A percentile compares a stretch with the other conserved stretches of the same genome.
Conservation (phyloP, 1,140 invertebrate species). For the Batillaria attramentaria region DNA sequence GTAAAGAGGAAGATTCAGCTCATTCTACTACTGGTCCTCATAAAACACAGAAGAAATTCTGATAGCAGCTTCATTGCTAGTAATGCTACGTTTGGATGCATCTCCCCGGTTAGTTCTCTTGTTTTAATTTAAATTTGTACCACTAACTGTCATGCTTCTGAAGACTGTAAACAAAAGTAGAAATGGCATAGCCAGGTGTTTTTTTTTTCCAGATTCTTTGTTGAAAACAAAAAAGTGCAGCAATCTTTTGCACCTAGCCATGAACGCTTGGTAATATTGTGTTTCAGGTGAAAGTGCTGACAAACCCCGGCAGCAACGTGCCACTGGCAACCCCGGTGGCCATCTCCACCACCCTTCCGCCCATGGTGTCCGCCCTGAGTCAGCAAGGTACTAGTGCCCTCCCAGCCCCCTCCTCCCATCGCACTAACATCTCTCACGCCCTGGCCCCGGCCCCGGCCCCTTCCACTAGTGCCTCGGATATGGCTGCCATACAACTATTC, state of each 20-base stretch:
- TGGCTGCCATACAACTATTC: conserved; percentile 47
- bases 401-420: conserved; percentile 47
- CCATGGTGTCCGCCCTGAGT: conserved; percentile 74
- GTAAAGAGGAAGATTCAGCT: too few relatives aligned
- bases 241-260: neutral
- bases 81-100: too few relatives aligned
- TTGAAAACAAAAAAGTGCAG: neutral
- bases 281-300: conserved; percentile 77
- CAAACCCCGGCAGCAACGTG: conserved; percentile 73
- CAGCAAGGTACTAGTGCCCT: conserved; percentile 64
- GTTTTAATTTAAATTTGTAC: conserved; percentile 1
- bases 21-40: too few relatives aligned
- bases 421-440: conserved; percentile 37
- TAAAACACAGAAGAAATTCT: too few relatives aligned
- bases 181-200: neutral
- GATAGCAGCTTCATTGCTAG: too few relatives aligned
- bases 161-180: neutral
- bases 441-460: conserved; percentile 30
- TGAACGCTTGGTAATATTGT: neutral
- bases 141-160: neutral
- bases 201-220: neutral
- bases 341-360: conserved; percentile 77
- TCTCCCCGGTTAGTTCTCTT: too few relatives aligned
- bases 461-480: conserved; percentile 37
- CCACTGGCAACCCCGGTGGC: conserved; percentile 76